Evolutionary conservation across 2,797 vertebrate species (phyloP), one percentile per base, ranked within the genome.

Genomic region (Chaetophractus vellerosus): DNA sequence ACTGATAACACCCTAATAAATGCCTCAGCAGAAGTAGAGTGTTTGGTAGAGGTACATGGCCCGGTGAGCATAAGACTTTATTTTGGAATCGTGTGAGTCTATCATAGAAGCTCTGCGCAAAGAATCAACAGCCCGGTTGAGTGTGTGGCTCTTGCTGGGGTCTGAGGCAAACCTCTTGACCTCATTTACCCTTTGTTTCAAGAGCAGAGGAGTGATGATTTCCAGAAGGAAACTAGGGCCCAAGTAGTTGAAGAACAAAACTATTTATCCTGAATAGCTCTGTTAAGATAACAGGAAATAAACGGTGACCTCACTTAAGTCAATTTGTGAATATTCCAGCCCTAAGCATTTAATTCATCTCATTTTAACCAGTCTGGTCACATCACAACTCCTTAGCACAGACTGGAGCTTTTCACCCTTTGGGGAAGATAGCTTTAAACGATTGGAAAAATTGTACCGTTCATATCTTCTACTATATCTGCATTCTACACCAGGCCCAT

Each of bases 241-340:
- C 76, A 38, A 52, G 31, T 50, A 72, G 33, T 48, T 36, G 66
- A 89, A 96, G 61, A 91, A 71, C 57, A 92, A 71, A 90, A 41
- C 24, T 48, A 21, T 69, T 88, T 68, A 82, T 45, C 68, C 78
- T 50, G 10, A 89, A 95, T 92, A 76, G 10, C 81, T 68, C 9
- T 93, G 75, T 71, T 83, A 76, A 89, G 78, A 88, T 90, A 64
- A 95, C 57, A 81, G 18, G 24, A 92, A 95, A 66, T 89, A 83
- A 95, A 78, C 86, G 38, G 38, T 66, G 75, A 82, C 81, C 75
- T 93, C 59, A 63, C 6, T 41, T 79, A 88, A 63, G 38, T 64
- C 78, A 79, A 31, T 1, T 9, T 69, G 50, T 88, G 68, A 48
- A 90, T 79, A 66, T 76, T 50, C 36, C 79, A 66, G 33, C 12